These are phyloP conservation scores for Mirounga angustirostris DNA, from an alignment of 2,113 vertebrate genomes.

Conservation along the genomic window DNA sequence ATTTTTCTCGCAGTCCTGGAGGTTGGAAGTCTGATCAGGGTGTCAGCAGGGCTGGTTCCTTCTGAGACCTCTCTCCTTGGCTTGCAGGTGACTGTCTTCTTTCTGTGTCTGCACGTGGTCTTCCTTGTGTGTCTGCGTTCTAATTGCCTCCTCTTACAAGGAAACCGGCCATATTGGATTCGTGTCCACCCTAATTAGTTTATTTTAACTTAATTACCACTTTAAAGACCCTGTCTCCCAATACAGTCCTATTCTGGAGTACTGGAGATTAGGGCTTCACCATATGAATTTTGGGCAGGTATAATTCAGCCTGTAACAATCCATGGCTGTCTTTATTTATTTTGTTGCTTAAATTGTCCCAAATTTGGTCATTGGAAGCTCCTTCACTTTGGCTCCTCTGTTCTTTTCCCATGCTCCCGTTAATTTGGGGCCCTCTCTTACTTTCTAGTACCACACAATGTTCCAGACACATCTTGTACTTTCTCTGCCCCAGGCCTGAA, in stretches of 20 bases:
- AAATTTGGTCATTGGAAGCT: background rate
- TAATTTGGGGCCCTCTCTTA: background rate
- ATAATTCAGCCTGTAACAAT: background rate
- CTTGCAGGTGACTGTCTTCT: background rate
- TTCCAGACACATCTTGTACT: background rate
- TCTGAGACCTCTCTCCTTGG: background rate
- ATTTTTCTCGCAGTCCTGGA: background rate
- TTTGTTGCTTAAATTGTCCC: background rate
- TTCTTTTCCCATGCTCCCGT: background rate
- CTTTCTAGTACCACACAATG: background rate
- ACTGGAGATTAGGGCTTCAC: background rate
- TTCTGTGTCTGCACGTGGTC: fast-evolving
- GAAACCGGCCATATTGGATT: background rate
- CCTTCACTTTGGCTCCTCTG: fast-evolving
- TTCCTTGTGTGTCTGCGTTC: too few species aligned
- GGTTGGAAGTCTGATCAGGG: background rate
- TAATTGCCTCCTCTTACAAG: background rate
- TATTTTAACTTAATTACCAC: background rate
- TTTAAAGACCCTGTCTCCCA: background rate
- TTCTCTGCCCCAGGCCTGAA: background rate
- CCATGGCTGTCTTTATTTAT: background rate
- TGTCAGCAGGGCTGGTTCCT: background rate
- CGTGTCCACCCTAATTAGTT: background rate
- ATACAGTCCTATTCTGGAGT: background rate
- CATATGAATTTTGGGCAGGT: background rate